Base-by-base conservation (phyloP, 2,888 invertebrate genomes). In the Lycia hirtaria region DNA sequence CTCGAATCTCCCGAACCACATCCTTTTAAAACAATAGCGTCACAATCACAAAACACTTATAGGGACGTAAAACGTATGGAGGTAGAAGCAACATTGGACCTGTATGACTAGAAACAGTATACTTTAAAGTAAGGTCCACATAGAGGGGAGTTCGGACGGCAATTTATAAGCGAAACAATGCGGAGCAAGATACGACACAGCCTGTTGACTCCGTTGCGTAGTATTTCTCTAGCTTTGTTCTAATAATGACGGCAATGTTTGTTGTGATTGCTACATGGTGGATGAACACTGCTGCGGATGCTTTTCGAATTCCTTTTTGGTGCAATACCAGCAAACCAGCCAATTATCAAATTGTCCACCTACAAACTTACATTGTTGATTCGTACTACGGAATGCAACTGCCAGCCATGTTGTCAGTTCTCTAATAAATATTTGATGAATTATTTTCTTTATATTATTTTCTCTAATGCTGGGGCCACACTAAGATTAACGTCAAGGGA, bases 171-270 rank as follows among this genome's bases (percentile, higher is more conserved):
- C 68, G 60, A 76, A 83, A 91, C 90, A 90, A 89, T 90, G 49
- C 64, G 68, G 83, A 78, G 84, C 82, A 74, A 87, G 85, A 82
- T 75, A 69, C 71, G 89, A 89, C 71, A 87, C 86, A 87, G 75
- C 78, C 78, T 77, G 91, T 84, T 90, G 90, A 71, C 60, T 83
- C 60, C 64, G 73, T 91, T 91, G 89, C 88, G 85, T 71, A 82
- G 85, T 75, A 78, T 88, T 88, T 88, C 89, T 87, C 88, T 76
- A 74, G 73, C 81, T 83, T 85, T 84, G 85, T 83, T 78, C 80
- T 82, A 81, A 81, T 81, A 80, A 86, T 83, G 78, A 83, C 80
- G 80, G 78, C 74, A 80, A 80, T 86, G 80, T 84, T 80, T 81
- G 75, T 62, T 71, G 79, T 73, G 70, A 77, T 87, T 82, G 80